A percentile compares a stretch with the other conserved stretches of the same genome.
phyloP scores from a whole-genome alignment of 2,113 vertebrate genomes.

The Myiagra hebetior region DNA sequence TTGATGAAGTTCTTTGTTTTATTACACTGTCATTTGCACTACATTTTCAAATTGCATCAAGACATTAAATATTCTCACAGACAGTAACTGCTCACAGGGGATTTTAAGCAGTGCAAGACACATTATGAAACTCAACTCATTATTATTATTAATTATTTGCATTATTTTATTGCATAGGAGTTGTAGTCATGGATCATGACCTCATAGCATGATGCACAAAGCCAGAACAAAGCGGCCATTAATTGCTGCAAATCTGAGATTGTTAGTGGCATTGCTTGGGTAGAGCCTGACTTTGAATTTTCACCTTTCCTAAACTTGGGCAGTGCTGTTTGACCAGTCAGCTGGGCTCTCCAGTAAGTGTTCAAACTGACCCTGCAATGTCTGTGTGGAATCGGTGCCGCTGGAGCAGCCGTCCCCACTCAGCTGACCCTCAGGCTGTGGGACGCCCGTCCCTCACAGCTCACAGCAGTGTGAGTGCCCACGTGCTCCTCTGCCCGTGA shows the following conservation, averaged over 20 bases:
- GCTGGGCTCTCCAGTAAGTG: rapidly evolving
- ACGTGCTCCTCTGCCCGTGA: rapidly evolving
- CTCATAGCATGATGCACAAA: background rate
- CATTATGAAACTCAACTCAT: background rate
- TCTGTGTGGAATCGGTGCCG: background rate
- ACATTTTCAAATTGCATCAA: slow-evolving; percentile 60
- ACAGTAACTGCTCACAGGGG: slow-evolving; percentile 26
- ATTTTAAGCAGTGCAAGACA: slow-evolving; percentile 34
- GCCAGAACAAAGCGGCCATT: background rate
- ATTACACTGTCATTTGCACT: slow-evolving; percentile 43
- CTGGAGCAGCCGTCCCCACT: background rate
- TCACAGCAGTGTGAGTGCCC: background rate
- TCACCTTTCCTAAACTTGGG: background rate
- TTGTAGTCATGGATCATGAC: background rate
- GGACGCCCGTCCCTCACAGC: background rate
- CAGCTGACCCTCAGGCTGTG: background rate
- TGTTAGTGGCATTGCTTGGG: background rate
- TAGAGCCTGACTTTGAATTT: background rate
- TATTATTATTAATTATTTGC: slow-evolving; percentile 47
- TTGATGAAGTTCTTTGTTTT: slow-evolving; percentile 72
- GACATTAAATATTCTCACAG: slow-evolving; percentile 53
- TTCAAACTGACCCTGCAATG: background rate
- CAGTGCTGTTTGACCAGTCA: background rate
- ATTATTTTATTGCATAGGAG: background rate
- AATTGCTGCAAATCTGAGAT: background rate